phyloP scores from a whole-genome alignment of 2,113 vertebrate genomes.

The Syngnathoides biaculeatus region DNA sequence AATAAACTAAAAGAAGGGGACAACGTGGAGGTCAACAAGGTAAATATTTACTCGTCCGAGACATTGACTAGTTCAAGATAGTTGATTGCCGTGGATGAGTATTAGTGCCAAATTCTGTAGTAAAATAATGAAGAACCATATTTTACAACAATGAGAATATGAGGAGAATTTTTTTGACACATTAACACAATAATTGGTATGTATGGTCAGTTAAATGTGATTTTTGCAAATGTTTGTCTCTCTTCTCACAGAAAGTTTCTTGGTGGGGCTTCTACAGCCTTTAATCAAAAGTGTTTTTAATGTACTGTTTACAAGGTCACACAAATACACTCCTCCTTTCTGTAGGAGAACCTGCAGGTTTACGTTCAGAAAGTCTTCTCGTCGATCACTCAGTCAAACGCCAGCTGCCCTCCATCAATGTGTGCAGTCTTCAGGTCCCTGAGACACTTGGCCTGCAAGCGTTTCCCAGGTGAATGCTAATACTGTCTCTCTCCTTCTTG shows the following conservation, averaged over 20 bases:
- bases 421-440: constrained; percentile 93
- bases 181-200: no score
- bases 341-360: constrained; percentile 90
- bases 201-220: not conserved
- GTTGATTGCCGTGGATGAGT: not conserved
- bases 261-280: no score
- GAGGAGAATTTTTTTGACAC: not conserved
- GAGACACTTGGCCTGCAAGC: constrained; percentile 86
- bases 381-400: constrained; percentile 90
- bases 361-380: constrained; percentile 97
- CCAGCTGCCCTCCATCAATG: constrained; percentile 95
- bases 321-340: constrained; percentile 11
- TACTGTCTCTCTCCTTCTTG: not conserved
- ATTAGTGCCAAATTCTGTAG: not conserved
- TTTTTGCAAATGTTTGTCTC: not conserved
- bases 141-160: not conserved
- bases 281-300: no score
- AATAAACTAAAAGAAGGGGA: constrained; percentile 92
- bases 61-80: not conserved
- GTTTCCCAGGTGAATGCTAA: constrained; percentile 87
- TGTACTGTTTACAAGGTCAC: not conserved
- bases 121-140: not conserved
- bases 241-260: no score
- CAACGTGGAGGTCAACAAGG: constrained; percentile 93
- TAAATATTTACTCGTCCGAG: constrained; percentile 22